Conservation (phyloP, 2,888 invertebrate species). For the Trissonchulus latispiculum region DNA sequence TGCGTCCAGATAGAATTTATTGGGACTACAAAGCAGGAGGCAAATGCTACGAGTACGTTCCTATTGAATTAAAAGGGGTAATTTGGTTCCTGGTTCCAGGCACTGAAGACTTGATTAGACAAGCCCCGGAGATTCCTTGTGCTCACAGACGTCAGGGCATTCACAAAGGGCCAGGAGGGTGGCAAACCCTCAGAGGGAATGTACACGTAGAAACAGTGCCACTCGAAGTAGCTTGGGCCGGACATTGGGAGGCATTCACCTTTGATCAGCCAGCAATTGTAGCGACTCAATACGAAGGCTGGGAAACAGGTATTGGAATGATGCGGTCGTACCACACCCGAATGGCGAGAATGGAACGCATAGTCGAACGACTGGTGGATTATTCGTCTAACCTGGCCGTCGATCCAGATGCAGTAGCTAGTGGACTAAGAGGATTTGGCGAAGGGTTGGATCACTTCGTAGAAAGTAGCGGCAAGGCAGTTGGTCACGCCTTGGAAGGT, state of each 20-base stretch:
- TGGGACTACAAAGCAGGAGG: background rate
- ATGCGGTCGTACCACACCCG: background rate
- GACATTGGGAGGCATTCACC: background rate
- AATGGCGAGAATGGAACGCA: background rate
- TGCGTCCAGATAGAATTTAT: background rate
- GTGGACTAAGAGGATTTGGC: background rate
- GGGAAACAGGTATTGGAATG: background rate
- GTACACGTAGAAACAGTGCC: background rate
- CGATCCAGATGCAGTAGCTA: background rate
- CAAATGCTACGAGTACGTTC: background rate
- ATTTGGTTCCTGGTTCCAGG: conserved; percentile 12
- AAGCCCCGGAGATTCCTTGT: background rate
- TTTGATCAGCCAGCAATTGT: background rate
- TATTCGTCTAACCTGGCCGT: background rate
- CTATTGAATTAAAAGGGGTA: background rate
- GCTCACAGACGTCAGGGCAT: background rate
- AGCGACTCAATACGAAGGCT: background rate
- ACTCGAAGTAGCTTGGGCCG: background rate
- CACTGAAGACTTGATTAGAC: background rate
- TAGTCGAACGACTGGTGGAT: background rate
- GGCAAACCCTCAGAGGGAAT: background rate
- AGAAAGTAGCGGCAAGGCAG: background rate
- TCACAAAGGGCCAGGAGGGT: background rate
- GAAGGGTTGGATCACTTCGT: background rate
- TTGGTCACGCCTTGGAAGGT: background rate